phyloP scores from a whole-genome alignment of 2,888 invertebrate species.

The Conchocele bisecta region DNA sequence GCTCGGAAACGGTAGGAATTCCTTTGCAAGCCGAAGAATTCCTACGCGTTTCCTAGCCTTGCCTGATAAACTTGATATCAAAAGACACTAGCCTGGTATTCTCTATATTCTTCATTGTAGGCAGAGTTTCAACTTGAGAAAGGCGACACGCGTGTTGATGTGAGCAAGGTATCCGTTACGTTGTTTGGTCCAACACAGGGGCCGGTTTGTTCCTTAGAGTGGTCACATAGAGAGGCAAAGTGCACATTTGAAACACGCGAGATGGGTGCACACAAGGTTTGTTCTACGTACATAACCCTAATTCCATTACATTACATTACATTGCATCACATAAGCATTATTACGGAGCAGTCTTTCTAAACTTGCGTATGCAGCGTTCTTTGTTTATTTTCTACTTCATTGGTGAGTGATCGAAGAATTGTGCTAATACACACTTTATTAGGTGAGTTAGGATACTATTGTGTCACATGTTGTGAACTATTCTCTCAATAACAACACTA shows the following conservation, averaged over 20 bases:
- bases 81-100: too few relatives aligned
- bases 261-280: slow-evolving; percentile 93
- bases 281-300: background rate
- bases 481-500: background rate
- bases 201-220: slow-evolving; percentile 52
- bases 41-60: too few relatives aligned
- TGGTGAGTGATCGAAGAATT: too few relatives aligned
- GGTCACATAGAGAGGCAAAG: slow-evolving; percentile 56
- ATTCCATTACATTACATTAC: too few relatives aligned
- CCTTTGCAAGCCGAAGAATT: too few relatives aligned
- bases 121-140: slow-evolving; percentile 56
- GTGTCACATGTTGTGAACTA: background rate
- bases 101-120: slow-evolving; percentile 50
- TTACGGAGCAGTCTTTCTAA: too few relatives aligned
- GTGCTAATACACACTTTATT: too few relatives aligned
- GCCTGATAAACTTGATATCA: too few relatives aligned
- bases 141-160: slow-evolving; percentile 52
- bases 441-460: background rate
- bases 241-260: slow-evolving; percentile 88
- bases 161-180: slow-evolving; percentile 45
- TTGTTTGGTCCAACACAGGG: slow-evolving; percentile 42
- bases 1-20: too few relatives aligned
- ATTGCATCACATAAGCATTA: too few relatives aligned
- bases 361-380: too few relatives aligned
- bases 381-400: too few relatives aligned